phyloP scores from a whole-genome alignment of 2,113 vertebrate genomes.

The Peromyscus californicus region DNA sequence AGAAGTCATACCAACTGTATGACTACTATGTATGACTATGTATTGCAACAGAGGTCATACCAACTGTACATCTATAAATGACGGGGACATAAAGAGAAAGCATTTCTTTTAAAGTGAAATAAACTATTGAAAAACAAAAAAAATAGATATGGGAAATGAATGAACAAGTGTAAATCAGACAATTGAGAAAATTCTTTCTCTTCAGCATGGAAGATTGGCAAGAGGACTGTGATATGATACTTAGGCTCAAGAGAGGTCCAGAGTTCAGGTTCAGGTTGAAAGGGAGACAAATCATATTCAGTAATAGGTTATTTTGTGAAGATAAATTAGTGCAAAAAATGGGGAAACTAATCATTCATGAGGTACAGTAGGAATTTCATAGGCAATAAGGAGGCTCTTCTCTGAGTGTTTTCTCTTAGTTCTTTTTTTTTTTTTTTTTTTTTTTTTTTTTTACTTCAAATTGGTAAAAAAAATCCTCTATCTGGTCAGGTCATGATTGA shows the following conservation, averaged over 20 bases:
- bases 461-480: not conserved
- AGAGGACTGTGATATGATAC: not conserved
- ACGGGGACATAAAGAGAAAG: not conserved
- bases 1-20: not conserved
- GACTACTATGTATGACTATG: not conserved
- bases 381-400: not conserved
- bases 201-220: not conserved
- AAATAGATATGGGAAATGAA: accelerated
- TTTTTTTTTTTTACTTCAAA: not conserved
- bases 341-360: not conserved
- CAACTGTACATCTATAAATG: not conserved
- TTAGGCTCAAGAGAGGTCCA: not conserved
- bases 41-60: not conserved
- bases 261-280: not conserved
- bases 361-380: not conserved
- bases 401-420: not conserved
- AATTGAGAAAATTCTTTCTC: not conserved
- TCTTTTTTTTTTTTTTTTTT: not conserved
- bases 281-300: not conserved
- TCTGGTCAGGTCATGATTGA: not conserved
- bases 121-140: not conserved
- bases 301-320: not conserved
- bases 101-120: not conserved
- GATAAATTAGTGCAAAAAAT: not conserved
- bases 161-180: not conserved